Evolutionary conservation across 1,140 invertebrate species (phyloP), one percentile per base, ranked within the genome.

Genomic region (Aleiodes sp.): DNA sequence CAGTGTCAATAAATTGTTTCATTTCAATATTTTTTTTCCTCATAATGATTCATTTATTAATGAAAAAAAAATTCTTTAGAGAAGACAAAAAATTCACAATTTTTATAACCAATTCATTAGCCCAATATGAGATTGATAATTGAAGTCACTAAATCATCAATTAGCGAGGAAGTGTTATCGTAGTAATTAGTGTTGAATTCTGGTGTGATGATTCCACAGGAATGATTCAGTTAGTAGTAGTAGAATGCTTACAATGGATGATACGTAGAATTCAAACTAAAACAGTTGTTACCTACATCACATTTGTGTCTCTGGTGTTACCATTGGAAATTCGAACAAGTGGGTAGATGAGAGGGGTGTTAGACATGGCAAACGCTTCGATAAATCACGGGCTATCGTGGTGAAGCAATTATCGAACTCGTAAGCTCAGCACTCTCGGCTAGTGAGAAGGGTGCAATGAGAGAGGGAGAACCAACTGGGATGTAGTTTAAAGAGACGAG

Each of bases 351-450:
- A 52, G 46, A 52, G 46, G 16, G 16, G 16, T 24, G 60, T 62
- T 33, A 62, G 60, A 62, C 59, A 35, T 61, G 33, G 33, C 33
- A 19, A 61, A 31, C 60, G 60, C 60, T 24, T 62, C 60, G 33
- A 62, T 62, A 62, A 62, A 62, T 62, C 60, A 62, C 60, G 37
- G 60, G 60, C 37, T 62, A 62, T 62, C 60, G 60, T 62, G 52
- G 62, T 60, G 60, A 65, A 70, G 26, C 59, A 60, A 74, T 75
- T 75, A 73, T 69, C 56, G 65, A 66, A 68, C 28, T 69, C 21
- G 68, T 69, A 71, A 73, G 41, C 43, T 70, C 26, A 26, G 57
- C 37, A 65, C 21, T 62, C 59, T 62, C 29, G 52, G 37, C 60
- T 21, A 52, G 46, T 52, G 46, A 52, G 46, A 52, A 62, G 60